Evolutionary conservation across 2,888 invertebrate species (phyloP).

Genomic region (Ichneumoninae sp.): DNA sequence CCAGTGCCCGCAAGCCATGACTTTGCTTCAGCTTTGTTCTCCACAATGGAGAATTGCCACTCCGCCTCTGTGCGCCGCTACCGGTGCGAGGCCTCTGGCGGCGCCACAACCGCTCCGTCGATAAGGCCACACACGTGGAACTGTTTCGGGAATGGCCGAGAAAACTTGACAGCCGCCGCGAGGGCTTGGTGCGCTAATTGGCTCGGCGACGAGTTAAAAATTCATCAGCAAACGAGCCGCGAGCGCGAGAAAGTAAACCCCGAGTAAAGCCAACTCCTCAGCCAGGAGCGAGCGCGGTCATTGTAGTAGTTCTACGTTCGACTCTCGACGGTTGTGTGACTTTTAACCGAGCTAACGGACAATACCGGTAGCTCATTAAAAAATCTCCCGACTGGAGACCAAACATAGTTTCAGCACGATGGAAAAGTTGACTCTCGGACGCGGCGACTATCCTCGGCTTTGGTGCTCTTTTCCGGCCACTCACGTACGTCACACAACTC

Average conservation of each 20-base stretch:
- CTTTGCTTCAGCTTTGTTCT: constrained; percentile 47
- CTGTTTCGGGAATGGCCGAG: constrained; percentile 46
- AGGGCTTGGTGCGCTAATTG: constrained; percentile 65
- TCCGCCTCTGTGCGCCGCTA: background rate
- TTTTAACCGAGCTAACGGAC: background rate
- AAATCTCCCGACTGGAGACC: background rate
- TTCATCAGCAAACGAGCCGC: constrained; percentile 56
- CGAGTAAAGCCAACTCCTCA: background rate
- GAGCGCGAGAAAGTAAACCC: constrained; percentile 26
- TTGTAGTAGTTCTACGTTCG: constrained; percentile 7
- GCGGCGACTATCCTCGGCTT: background rate
- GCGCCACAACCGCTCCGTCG: background rate
- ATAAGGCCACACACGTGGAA: constrained; percentile 32
- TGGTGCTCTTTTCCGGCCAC: background rate
- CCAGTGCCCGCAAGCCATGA: constrained; percentile 25
- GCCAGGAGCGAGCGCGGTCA: constrained; percentile 16
- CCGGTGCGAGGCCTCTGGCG: background rate
- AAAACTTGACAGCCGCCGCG: constrained; percentile 59
- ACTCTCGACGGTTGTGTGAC: background rate
- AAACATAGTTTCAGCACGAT: background rate
- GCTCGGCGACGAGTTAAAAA: constrained; percentile 67
- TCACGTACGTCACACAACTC: background rate
- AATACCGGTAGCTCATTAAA: constrained; percentile 5
- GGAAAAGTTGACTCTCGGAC: background rate
- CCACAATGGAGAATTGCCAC: constrained; percentile 16